Conservation (phyloP, 2,797 vertebrate genomes). For the Hoplostethus mediterraneus region DNA sequence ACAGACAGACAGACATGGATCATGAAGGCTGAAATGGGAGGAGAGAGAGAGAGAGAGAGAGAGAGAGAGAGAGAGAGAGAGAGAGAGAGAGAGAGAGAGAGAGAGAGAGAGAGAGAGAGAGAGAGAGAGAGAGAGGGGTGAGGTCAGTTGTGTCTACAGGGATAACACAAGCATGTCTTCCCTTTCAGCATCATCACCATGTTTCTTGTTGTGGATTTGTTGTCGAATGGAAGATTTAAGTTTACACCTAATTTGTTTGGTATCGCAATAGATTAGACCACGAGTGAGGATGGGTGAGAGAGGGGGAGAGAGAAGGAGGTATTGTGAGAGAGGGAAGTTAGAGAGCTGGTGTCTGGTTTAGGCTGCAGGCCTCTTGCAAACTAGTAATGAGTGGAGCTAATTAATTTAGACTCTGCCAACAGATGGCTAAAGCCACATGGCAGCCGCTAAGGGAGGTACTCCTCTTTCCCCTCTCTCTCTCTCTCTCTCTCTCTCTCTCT, state of each 20-base stretch:
- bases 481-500: constrained; percentile 10
- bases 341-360: constrained; percentile 72
- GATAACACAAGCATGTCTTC: constrained; percentile 37
- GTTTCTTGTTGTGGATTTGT: constrained; percentile 23
- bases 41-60: constrained; percentile 36
- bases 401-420: constrained; percentile 87
- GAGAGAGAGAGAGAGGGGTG: constrained; percentile 27
- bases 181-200: constrained; percentile 37
- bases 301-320: constrained; percentile 34
- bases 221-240: constrained; percentile 1
- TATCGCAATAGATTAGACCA: background rate
- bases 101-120: constrained; percentile 54
- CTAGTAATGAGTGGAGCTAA: constrained; percentile 86
- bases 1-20: too few relatives aligned
- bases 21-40: constrained; percentile 32
- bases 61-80: constrained; percentile 4
- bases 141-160: constrained; percentile 41
- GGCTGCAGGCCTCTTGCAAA: constrained; percentile 79
- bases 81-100: constrained; percentile 31
- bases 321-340: constrained; percentile 43
- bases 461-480: constrained; percentile 61
- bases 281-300: background rate
- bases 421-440: constrained; percentile 88
- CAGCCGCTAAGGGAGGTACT: constrained; percentile 77
- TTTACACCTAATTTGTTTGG: background rate